These are phyloP conservation scores for Osmerus eperlanus DNA, from an alignment of 2,113 vertebrate species.

Conservation along the genomic window DNA sequence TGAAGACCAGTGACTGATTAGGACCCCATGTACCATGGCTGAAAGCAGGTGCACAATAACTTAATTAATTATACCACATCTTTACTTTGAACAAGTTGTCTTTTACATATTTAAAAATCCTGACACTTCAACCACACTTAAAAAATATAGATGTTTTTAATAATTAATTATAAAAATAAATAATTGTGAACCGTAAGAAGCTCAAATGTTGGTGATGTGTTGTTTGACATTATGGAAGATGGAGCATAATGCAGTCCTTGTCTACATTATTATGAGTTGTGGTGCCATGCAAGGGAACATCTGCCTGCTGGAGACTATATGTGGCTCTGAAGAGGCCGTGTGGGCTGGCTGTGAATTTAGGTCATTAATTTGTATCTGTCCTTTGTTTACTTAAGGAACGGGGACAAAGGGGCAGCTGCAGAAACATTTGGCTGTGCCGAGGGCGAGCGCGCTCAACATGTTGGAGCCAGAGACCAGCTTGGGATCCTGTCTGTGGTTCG, in stretches of 20 bases:
- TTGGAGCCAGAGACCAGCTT: slow-evolving; percentile 87
- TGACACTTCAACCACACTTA: too few relatives aligned
- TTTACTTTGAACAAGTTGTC: too few relatives aligned
- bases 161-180: too few relatives aligned
- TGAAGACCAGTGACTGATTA: too few relatives aligned
- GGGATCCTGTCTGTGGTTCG: slow-evolving; percentile 86
- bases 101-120: too few relatives aligned
- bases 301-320: slow-evolving; percentile 84
- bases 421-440: slow-evolving; percentile 99
- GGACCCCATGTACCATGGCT: too few relatives aligned
- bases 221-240: slow-evolving; percentile 33
- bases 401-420: slow-evolving; percentile 99
- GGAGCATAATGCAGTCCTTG: slow-evolving; percentile 38
- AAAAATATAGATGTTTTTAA: too few relatives aligned
- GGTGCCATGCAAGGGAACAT: slow-evolving; percentile 72
- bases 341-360: slow-evolving; percentile 93
- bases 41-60: too few relatives aligned
- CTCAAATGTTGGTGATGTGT: slow-evolving; percentile 62
- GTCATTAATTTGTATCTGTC: slow-evolving; percentile 99
- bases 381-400: slow-evolving; percentile 99
- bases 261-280: slow-evolving; percentile 64
- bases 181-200: too few relatives aligned
- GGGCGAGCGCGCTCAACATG: slow-evolving; percentile 90
- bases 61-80: too few relatives aligned
- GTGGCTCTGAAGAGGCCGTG: slow-evolving; percentile 49